These are phyloP conservation scores for Eupeodes corollae DNA, from an alignment of 1,140 invertebrate genomes.

Conservation along the genomic window DNA sequence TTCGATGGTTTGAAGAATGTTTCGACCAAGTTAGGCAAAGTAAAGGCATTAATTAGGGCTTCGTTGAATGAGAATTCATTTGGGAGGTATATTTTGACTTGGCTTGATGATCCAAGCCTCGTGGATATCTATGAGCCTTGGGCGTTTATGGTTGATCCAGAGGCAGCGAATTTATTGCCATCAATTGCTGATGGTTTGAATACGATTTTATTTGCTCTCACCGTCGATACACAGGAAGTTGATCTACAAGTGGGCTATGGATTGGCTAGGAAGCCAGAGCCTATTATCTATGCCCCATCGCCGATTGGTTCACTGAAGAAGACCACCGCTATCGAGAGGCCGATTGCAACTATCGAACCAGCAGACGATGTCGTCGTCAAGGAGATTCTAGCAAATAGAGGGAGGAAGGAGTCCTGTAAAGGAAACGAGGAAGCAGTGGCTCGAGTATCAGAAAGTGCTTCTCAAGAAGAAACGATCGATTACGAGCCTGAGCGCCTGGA, in stretches of 20 bases:
- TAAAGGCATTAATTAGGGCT: conserved; percentile 71
- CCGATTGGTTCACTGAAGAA: conserved; percentile 17
- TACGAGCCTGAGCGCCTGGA: conserved; percentile 28
- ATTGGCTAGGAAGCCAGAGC: conserved; percentile 27
- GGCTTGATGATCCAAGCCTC: conserved; percentile 48
- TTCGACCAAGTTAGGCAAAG: conserved; percentile 61
- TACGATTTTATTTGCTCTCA: conserved; percentile 75
- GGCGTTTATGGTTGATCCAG: conserved; percentile 66
- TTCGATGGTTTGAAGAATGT: conserved; percentile 62
- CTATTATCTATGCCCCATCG: conserved; percentile 39
- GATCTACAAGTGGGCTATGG: conserved; percentile 37
- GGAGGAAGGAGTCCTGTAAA: conserved; percentile 7
- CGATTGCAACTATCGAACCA: conserved; percentile 19
- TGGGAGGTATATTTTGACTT: conserved; percentile 61
- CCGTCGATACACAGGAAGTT: conserved; percentile 65
- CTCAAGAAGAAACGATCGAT: conserved; percentile 23
- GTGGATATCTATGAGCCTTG: conserved; percentile 62
- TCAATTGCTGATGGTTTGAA: conserved; percentile 66
- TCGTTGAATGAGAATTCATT: conserved; percentile 73
- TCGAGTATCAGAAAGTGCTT: neutral
- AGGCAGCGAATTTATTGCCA: conserved; percentile 60
- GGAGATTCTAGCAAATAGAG: conserved; percentile 12
- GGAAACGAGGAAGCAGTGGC: too few relatives aligned
- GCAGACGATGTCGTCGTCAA: conserved; percentile 22
- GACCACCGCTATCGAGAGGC: conserved; percentile 15